Evolutionary conservation across 2,888 invertebrate genomes (phyloP).

Genomic region (Standfussiana lucernea): DNA sequence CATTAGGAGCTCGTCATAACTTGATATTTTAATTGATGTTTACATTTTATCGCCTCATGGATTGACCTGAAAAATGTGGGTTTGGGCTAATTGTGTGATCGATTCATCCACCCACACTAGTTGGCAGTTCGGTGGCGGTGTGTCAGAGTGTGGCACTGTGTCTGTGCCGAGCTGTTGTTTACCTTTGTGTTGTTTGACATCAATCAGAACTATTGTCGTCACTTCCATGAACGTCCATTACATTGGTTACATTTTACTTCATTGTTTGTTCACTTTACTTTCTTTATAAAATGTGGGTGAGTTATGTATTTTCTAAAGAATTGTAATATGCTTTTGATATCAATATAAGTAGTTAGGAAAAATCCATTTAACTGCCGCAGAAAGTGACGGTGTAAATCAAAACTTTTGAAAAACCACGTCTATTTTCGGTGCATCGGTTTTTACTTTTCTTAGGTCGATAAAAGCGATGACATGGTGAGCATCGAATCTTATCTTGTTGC

Average conservation of each 20-base stretch:
- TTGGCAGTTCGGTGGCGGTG: constrained; percentile 44
- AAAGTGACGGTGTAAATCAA: neutral
- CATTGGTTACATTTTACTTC: constrained; percentile 60
- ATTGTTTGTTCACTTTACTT: constrained; percentile 31
- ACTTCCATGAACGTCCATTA: constrained; percentile 72
- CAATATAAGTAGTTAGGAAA: constrained; percentile 7
- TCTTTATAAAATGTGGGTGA: constrained; percentile 11
- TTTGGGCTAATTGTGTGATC: constrained; percentile 65
- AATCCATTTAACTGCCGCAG: neutral
- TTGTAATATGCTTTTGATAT: neutral
- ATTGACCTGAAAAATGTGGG: constrained; percentile 48
- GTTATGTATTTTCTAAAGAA: neutral
- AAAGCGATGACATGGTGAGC: constrained; percentile 19
- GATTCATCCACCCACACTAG: constrained; percentile 53
- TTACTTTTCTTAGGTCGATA: constrained; percentile 2
- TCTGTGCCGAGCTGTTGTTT: constrained; percentile 62
- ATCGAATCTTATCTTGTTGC: constrained; percentile 40
- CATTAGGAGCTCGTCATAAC: constrained; percentile 47
- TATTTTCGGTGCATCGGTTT: constrained; percentile 4
- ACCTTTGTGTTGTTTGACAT: constrained; percentile 73
- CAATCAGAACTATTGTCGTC: constrained; percentile 70
- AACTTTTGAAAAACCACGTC: neutral
- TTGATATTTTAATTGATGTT: constrained; percentile 68
- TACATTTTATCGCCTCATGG: constrained; percentile 54
- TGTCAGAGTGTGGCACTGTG: constrained; percentile 22